Conservation (phyloP, 2,113 vertebrate genomes). For the Limnothrissa miodon region DNA sequence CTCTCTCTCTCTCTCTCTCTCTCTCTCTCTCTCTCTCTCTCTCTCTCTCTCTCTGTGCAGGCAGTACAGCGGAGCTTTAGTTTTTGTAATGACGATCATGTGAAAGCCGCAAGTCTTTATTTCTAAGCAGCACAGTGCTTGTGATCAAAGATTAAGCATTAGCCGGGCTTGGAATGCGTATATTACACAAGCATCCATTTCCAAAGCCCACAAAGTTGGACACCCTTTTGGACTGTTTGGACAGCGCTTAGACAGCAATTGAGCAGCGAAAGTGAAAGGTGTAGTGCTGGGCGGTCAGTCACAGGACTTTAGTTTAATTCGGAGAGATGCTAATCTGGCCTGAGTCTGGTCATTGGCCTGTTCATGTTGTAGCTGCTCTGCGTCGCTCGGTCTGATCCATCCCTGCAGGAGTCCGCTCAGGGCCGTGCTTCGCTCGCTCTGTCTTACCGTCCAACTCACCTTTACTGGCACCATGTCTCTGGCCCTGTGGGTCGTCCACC, state of each 20-base stretch:
- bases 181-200: slow-evolving; percentile 18
- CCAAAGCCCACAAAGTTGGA: background rate
- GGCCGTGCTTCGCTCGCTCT: background rate
- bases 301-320: background rate
- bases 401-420: background rate
- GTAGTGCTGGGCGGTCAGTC: background rate
- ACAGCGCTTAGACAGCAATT: background rate
- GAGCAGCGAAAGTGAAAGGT: slow-evolving; percentile 6
- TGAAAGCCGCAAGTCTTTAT: slow-evolving; percentile 1
- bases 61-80: slow-evolving; percentile 7
- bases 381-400: background rate
- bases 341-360: background rate
- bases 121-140: background rate
- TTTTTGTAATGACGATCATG: background rate
- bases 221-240: background rate
- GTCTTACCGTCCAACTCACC: background rate
- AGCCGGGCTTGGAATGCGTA: background rate
- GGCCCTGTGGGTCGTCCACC: background rate
- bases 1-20: background rate
- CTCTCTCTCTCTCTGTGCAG: background rate
- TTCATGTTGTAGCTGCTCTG: background rate
- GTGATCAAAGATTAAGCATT: background rate
- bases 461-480: background rate
- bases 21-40: background rate
- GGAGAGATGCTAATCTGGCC: slow-evolving; percentile 5